Evolutionary conservation across 1,140 invertebrate genomes (phyloP).

Genomic region (Conopomorpha cramerella): DNA sequence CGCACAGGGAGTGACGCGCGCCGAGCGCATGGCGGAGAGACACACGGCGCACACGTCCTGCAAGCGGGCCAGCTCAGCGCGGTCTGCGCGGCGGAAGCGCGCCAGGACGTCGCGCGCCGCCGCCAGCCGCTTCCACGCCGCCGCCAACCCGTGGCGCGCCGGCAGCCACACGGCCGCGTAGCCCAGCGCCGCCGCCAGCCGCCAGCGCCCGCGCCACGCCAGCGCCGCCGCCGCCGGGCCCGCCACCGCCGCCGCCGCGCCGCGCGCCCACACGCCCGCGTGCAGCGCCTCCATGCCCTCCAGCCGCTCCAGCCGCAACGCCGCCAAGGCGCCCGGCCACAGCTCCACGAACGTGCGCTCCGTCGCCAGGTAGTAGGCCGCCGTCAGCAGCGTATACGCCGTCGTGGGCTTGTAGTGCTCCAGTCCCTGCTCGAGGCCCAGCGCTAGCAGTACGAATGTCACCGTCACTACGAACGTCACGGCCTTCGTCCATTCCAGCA

Average conservation of each 20-base stretch:
- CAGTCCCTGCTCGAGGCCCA: slow-evolving; percentile 75
- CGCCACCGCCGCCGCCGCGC: slow-evolving; percentile 61
- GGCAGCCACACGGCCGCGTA: slow-evolving; percentile 74
- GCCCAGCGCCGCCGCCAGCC: slow-evolving; percentile 61
- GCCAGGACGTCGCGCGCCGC: slow-evolving; percentile 65
- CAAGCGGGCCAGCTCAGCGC: slow-evolving; percentile 66
- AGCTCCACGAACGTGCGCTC: slow-evolving; percentile 73
- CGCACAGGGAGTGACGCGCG: slow-evolving; percentile 74
- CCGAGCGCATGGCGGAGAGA: slow-evolving; percentile 68
- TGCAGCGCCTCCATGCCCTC: slow-evolving; percentile 72
- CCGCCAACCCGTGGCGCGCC: slow-evolving; percentile 64
- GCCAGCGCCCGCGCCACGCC: slow-evolving; percentile 60
- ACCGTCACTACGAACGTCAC: slow-evolving; percentile 79
- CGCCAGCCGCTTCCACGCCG: slow-evolving; percentile 58
- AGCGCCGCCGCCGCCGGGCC: slow-evolving; percentile 60
- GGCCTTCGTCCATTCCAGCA: slow-evolving; percentile 81
- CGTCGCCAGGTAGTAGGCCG: slow-evolving; percentile 72
- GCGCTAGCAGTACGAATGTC: slow-evolving; percentile 76
- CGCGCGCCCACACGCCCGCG: slow-evolving; percentile 65
- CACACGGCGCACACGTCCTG: slow-evolving; percentile 81
- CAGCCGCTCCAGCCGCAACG: slow-evolving; percentile 64
- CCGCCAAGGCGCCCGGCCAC: slow-evolving; percentile 61
- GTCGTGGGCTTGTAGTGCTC: slow-evolving; percentile 73
- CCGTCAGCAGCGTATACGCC: slow-evolving; percentile 68
- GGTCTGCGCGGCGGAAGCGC: slow-evolving; percentile 67